Evolutionary conservation across 1,140 invertebrate species (phyloP), one percentile per base, ranked within the genome.

Genomic region (Chironomus tepperi): DNA sequence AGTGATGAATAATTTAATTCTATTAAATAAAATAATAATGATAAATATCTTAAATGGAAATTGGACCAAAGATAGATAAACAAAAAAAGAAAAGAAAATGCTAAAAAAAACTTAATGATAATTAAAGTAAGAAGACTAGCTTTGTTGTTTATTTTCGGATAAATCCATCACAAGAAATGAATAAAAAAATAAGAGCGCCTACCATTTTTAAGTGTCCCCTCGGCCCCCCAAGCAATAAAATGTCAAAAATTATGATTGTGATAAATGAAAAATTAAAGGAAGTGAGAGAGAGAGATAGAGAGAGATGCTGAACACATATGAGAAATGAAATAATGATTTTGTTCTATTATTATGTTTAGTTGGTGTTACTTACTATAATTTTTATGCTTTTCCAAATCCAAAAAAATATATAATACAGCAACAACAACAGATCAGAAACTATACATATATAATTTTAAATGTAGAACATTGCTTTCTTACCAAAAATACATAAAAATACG

Each of bases 331-430:
- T 57, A 57, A 57, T 57, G 47, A 57, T 57, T 57, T 57, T 57
- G n/a, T 57, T 57, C 47, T 57, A 57, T 57, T 57, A 57, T 57
- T 34, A 57, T n/a, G n/a, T 57, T 57, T 57, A 57, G 47, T 57
- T 57, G 47, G 47, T 57, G 47, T 57, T 57, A 12, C 12, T 57
- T 57, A 57, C n/a, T 10, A n/a, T 57, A n/a, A 12, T n/a, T 57
- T 57, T 57, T 47, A 47, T 47, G 8, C 15, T 47, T 47, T 15
- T 47, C 43, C 15, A 47, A 10, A 47, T 47, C 8, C 43, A 57
- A 57, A 57, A 57, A 57, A 57, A 47, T 47, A 47, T 15, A 10
- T 3, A 9, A 47, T 47, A 47, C 43, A 47, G 24, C 24, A 34
- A 34, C 24, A 34, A 34, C 24, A 34, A 34, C 24, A 57, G 12